Base-by-base conservation (phyloP, 23 tunicate species). In the Clavelina lepadiformis region DNA sequence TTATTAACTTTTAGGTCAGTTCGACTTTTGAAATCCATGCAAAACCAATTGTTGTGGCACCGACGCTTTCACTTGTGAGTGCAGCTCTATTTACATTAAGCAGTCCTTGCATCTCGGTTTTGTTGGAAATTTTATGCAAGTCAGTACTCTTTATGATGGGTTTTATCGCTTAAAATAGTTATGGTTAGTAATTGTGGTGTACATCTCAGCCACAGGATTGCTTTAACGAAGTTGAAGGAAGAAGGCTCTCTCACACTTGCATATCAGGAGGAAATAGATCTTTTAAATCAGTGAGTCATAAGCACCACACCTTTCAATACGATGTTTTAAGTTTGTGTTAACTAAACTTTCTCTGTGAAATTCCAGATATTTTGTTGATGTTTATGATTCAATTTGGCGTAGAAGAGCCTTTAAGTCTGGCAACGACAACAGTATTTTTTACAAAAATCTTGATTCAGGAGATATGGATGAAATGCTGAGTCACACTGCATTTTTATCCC, bases 301-400 rank as follows among this genome's bases (percentile, higher is more conserved):
- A 3, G 2, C 15, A 15, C 49, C 11, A 15, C 15, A 15, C 11
- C 15, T 41, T 41, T 41, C 15, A 15, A 41, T 41, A 8, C n/a
- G n/a, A n/a, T n/a, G n/a, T n/a, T n/a, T n/a, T n/a, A n/a, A n/a
- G n/a, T n/a, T n/a, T n/a, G n/a, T n/a, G n/a, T n/a, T n/a, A n/a
- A n/a, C n/a, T n/a, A n/a, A n/a, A n/a, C n/a, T n/a, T n/a, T n/a
- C n/a, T n/a, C n/a, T n/a, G n/a, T n/a, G n/a, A n/a, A n/a, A n/a
- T n/a, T n/a, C n/a, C 51, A 78, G 64, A 33, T 78, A 58, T 46
- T 57, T 72, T 24, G 51, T 68, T 6, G 84, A 78, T 33, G 44
- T 68, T 20, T 68, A 46, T 46, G 75, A 78, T 38, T 58, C 75
- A 18, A 23, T 78, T 35, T 78, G 84, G 84, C 69, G 84, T 26